Evolutionary conservation across 92 coral and sea anemone species (phyloP), one percentile per base, ranked within the genome.

Genomic region (Palythoa heliodiscus): DNA sequence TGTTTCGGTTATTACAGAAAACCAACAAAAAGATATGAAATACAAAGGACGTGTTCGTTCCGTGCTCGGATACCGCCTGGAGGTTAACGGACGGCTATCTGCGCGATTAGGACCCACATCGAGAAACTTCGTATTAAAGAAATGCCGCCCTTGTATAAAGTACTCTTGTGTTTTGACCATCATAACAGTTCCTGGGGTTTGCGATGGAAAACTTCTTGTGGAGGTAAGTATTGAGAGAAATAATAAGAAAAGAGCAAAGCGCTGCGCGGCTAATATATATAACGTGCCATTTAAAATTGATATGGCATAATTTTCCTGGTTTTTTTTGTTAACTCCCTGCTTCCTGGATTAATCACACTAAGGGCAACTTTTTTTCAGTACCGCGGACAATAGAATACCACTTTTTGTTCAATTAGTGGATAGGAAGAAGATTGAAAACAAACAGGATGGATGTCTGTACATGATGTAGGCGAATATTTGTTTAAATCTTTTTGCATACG

Each of bases 61-160:
- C 70, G 74, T 93, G 7, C 84, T 78, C 35, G 90, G 93, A 22
- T 93, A 89, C 81, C 88, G 89, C 13, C 69, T 93, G 79, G 95
- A 92, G 77, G 93, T 89, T 43, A 93, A 93, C 63, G 95, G 95
- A 1, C 95, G 95, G 52, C 87, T 88, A 68, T 70, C 82, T 82
- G 82, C 92, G 14, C 87, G 91, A 64, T 83, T 94, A 25, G 83
- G 89, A 2, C 75, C 98, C 15, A 81, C 73, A 73, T 87, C 91
- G 75, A 88, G 84, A 40, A 79, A 22, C n/a, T 87, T 82, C 71
- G 84, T 86, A 0, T n/a, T 95, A 19, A 93, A 84, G 78, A 88
- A 91, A 47, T 93, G 98, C 78, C 93, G 93, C 58, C 94, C 90
- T 5, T 89, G 95, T n/a, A 88, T 90, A 81, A 93, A 92, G 82